Base-by-base conservation (phyloP, 2,113 vertebrate species). In the Rhabdomys dilectus region DNA sequence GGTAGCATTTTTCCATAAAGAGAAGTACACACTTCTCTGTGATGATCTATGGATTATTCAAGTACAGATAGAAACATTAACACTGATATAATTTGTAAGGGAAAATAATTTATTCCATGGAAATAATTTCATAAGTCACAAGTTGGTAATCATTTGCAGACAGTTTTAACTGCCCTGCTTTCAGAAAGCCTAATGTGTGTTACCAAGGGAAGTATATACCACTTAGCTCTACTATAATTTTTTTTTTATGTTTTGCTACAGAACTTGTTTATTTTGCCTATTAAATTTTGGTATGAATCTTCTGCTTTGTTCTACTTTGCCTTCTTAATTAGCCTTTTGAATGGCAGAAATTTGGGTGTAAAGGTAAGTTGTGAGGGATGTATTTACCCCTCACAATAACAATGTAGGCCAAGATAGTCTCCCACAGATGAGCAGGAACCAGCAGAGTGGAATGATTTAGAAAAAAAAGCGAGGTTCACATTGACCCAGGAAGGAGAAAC, bases 91-190 rank as follows among this genome's bases (percentile, higher is more conserved):
- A 45, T 17, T 95, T 89, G 76, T 31, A 8, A 22, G 91, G n/a
- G 39, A 92, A 84, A 73, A 92, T 16, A 13, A 96, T 88, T 95
- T 81, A 91, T 51, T 94, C 45, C 34, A 89, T 88, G 51, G 17
- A 58, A 95, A 60, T 73, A 91, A 70, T 60, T 68, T 88, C 22
- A 0, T 62, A 85, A 89, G 45, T 91, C 45, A 85, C 39, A 94
- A 21, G 13, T 91, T 94, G 7, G 42, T 53, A 94, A 94, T 95
- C 66, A 93, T 91, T 94, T 91, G 73, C 68, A 94, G 91, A 64
- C 53, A 91, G 15, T 21, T 72, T 96, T 97, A 96, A 92, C 60
- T 94, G 66, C 12, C 58, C 64, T 89, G 8, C 36, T 77, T 88
- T 88, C 77, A 93, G 34, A 56, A 91, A 86, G 45, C 36, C 39